Evolutionary conservation across 2,113 vertebrate genomes (phyloP), one percentile per base, ranked within the genome.

Genomic region (Grammomys surdaster): DNA sequence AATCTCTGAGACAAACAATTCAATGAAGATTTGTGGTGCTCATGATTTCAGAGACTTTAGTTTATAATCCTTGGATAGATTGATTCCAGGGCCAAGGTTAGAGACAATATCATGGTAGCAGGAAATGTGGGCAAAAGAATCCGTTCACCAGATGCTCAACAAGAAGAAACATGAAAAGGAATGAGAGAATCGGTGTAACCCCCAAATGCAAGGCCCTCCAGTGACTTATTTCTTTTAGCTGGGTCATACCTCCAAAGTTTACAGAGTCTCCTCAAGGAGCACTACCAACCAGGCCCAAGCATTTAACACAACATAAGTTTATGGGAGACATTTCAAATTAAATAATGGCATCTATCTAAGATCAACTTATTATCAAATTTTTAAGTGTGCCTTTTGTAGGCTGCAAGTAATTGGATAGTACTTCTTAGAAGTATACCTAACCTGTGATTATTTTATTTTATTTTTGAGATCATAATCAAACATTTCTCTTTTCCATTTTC

Each of bases 361-460:
- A 89, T 86, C 54, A 67, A 16, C 4, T 2, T 93, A 19, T 91
- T 94, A 4, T 81, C 70, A 60, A 7, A 46, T 72, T 80, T 65
- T 63, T 43, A 80, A 89, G 1, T 76, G 1, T 88, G 6, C 70
- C 7, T 81, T 84, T 86, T 85, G 31, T 76, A 89, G 58, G n/a
- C 75, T 88, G 3, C 8, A 92, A 58, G 9, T 9, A 70, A 24
- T 72, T 58, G 17, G 31, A 63, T 84, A 19, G 36, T 33, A 69
- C 33, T 88, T 93, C 81, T 56, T 11, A 86, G 78, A 60, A 82
- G 91, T 77, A 40, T 72, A n/a, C 33, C 31, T 92, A 85, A 85
- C 56, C 54, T 82, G 33, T 82, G 11, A 8, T 82, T 40, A 40
- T 60, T 60, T 82, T 75, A 43, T 75, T 43, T 75, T 58, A 82